A percentile compares a stretch with the other conserved stretches of the same genome.
phyloP scores from a whole-genome alignment of 2,113 vertebrate species.

The Rallus limicola region DNA sequence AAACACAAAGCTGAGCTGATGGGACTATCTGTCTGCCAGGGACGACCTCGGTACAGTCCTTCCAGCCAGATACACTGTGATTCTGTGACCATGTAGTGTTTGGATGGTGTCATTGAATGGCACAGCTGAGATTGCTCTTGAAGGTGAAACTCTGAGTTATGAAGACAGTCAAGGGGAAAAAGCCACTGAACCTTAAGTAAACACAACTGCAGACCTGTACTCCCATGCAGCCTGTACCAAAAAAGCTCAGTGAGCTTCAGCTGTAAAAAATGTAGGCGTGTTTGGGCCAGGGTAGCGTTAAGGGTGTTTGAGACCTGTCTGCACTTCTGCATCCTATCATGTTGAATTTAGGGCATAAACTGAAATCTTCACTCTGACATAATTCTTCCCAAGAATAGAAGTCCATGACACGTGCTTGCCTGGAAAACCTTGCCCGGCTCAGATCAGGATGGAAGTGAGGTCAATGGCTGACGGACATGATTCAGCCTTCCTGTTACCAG shows the following conservation, averaged over 20 bases:
- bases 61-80: background rate
- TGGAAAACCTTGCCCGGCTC: conserved; percentile 5
- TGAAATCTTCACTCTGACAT: background rate
- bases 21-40: background rate
- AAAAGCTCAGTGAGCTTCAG: background rate
- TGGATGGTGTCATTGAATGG: background rate
- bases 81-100: background rate
- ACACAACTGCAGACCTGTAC: background rate
- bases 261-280: background rate
- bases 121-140: background rate
- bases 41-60: background rate
- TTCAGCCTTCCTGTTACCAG: background rate
- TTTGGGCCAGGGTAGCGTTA: background rate
- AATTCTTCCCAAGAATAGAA: conserved; percentile 13
- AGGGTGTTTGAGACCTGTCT: background rate
- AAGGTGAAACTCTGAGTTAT: background rate
- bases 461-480: background rate
- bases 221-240: background rate
- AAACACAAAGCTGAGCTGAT: background rate
- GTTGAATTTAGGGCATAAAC: background rate
- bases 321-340: background rate
- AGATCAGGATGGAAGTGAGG: conserved; percentile 1
- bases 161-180: background rate
- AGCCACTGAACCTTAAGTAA: background rate
- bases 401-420: background rate